phyloP scores from a whole-genome alignment of 53 echinoderm and acorn worm species.

The Apostichopus leukothele region DNA sequence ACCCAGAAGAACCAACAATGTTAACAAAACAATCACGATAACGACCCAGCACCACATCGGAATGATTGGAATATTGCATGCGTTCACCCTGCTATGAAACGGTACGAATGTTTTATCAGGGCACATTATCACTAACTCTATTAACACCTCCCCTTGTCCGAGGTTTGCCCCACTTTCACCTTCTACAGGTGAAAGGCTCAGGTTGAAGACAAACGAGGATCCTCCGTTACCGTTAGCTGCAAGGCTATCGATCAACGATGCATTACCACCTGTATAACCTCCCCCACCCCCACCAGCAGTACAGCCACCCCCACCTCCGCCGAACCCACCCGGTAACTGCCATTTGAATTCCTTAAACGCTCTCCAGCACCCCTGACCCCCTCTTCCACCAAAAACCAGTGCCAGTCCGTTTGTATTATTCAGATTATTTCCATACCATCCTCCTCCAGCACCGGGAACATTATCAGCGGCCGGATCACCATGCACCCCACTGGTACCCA shows the following conservation, averaged over 20 bases:
- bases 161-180: conserved; percentile 47
- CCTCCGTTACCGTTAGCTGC: conserved; percentile 82
- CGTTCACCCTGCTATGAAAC: neutral
- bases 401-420: conserved; percentile 63
- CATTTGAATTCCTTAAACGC: conserved; percentile 68
- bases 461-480: neutral
- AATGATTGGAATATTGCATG: neutral
- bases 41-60: conserved; percentile 34
- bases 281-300: conserved; percentile 92
- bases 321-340: conserved; percentile 85
- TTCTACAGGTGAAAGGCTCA: neutral
- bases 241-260: conserved; percentile 53
- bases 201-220: conserved; percentile 61
- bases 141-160: conserved; percentile 63
- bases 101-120: conserved; percentile 41
- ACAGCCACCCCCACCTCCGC: conserved; percentile 96
- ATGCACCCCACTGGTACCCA: conserved; percentile 49
- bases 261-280: conserved; percentile 90
- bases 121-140: conserved; percentile 58
- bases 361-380: conserved; percentile 62
- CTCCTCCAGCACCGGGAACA: conserved; percentile 67
- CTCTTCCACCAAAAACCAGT: conserved; percentile 69
- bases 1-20: neutral
- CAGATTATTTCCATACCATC: conserved; percentile 60
- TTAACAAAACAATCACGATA: neutral